Conservation (phyloP, 1,140 invertebrate genomes). For the Brachionus manjavacas region DNA sequence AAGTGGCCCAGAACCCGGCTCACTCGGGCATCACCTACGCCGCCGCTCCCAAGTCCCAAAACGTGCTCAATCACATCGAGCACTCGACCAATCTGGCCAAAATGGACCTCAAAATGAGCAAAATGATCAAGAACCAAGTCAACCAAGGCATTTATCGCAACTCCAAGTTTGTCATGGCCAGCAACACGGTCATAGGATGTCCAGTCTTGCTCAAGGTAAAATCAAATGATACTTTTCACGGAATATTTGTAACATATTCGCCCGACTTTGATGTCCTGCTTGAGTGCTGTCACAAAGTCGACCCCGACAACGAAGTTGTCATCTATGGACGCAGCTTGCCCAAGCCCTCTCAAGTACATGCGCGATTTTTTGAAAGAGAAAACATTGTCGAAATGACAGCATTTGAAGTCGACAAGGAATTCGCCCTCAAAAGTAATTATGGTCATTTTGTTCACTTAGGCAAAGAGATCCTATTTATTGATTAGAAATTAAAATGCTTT, state of each 20-base stretch:
- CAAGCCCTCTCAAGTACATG: slow-evolving; percentile 1
- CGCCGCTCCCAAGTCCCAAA: neutral
- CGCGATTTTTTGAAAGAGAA: slow-evolving; percentile 29
- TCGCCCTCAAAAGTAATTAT: slow-evolving; percentile 15
- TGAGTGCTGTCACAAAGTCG: slow-evolving; percentile 37
- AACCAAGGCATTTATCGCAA: slow-evolving; percentile 24
- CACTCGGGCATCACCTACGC: neutral
- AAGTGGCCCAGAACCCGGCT: neutral
- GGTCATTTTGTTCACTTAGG: neutral
- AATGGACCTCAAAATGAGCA: slow-evolving; percentile 8
- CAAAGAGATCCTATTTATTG: too few relatives aligned
- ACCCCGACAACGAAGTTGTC: slow-evolving; percentile 16
- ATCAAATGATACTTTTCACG: slow-evolving; percentile 41
- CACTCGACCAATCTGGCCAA: slow-evolving; percentile 9
- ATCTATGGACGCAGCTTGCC: slow-evolving; percentile 33
- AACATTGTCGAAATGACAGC: slow-evolving; percentile 36
- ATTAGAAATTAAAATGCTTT: too few relatives aligned
- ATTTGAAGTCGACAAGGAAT: slow-evolving; percentile 35
- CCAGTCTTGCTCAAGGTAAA: slow-evolving; percentile 26
- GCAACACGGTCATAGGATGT: slow-evolving; percentile 24
- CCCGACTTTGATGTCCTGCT: slow-evolving; percentile 31
- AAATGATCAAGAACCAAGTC: neutral
- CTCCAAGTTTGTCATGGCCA: neutral
- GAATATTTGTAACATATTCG: slow-evolving; percentile 41
- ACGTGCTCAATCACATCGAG: neutral